Conservation (phyloP, 2,888 invertebrate genomes). For the Microdon myrmicae region DNA sequence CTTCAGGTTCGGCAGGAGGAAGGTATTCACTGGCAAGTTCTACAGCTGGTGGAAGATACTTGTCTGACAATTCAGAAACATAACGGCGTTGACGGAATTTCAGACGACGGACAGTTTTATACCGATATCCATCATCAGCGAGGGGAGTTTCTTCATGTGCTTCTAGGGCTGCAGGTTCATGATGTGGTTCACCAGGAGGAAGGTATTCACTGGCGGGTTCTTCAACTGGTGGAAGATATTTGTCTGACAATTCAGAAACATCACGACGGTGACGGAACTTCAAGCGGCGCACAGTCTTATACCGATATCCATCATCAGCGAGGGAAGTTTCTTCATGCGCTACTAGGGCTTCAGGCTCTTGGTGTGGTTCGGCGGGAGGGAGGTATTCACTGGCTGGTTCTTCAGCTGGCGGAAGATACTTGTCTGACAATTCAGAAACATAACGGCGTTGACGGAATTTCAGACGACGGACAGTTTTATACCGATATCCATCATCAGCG, state of each 20-base stretch:
- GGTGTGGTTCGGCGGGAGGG: conserved; percentile 14
- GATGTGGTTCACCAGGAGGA: conserved; percentile 18
- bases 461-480: conserved; percentile 11
- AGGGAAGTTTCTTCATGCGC: conserved; percentile 11
- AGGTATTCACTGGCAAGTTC: conserved; percentile 32
- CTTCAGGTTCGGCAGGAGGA: conserved; percentile 17
- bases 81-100: conserved; percentile 59
- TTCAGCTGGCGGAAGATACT: conserved; percentile 12
- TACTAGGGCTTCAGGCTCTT: conserved; percentile 4
- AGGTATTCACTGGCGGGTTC: conserved; percentile 29
- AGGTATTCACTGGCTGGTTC: conserved; percentile 14
- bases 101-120: conserved; percentile 58
- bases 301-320: conserved; percentile 33
- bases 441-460: conserved; percentile 30
- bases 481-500: conserved; percentile 16
- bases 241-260: conserved; percentile 37
- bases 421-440: conserved; percentile 10
- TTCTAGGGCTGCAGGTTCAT: conserved; percentile 42
- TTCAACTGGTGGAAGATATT: conserved; percentile 56
- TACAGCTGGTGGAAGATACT: conserved; percentile 55
- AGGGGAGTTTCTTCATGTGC: conserved; percentile 53
- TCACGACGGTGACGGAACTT: conserved; percentile 25
- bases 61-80: conserved; percentile 55
- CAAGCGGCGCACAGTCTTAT: conserved; percentile 35
- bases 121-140: conserved; percentile 56